Conservation (phyloP, 2,888 invertebrate species). For the Polietes domitor region DNA sequence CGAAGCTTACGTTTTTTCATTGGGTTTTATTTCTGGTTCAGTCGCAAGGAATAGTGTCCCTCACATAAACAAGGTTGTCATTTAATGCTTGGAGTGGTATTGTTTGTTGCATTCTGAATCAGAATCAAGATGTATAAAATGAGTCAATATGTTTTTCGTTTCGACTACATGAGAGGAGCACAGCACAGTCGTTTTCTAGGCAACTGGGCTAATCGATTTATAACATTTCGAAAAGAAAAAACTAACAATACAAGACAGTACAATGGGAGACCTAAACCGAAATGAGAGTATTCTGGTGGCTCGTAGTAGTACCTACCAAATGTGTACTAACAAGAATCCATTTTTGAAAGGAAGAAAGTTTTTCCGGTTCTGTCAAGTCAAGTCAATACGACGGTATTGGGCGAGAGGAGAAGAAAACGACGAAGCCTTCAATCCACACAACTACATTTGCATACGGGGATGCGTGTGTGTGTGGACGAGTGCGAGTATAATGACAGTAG, state of each 20-base stretch:
- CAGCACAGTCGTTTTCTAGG: conserved; percentile 66
- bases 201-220: conserved; percentile 71
- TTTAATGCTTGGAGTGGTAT: conserved; percentile 47
- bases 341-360: not conserved
- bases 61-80: conserved; percentile 38
- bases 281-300: not conserved
- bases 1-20: not conserved
- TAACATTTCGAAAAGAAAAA: conserved; percentile 43
- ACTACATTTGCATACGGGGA: not conserved
- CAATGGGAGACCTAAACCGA: not conserved
- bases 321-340: not conserved
- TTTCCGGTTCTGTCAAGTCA: not conserved
- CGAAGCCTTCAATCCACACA: not conserved
- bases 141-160: conserved; percentile 44
- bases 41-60: conserved; percentile 33
- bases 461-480: not conserved
- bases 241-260: not conserved
- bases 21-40: not conserved
- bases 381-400: not conserved
- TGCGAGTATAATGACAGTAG: not conserved
- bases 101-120: conserved; percentile 21
- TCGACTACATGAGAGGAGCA: conserved; percentile 40
- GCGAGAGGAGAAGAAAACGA: not conserved
- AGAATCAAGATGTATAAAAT: conserved; percentile 45
- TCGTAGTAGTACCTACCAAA: not conserved